A percentile compares a stretch with the other conserved stretches of the same genome.
phyloP scores from a whole-genome alignment of 1,140 invertebrate genomes.

The Scaptodrosophila lebanonensis region DNA sequence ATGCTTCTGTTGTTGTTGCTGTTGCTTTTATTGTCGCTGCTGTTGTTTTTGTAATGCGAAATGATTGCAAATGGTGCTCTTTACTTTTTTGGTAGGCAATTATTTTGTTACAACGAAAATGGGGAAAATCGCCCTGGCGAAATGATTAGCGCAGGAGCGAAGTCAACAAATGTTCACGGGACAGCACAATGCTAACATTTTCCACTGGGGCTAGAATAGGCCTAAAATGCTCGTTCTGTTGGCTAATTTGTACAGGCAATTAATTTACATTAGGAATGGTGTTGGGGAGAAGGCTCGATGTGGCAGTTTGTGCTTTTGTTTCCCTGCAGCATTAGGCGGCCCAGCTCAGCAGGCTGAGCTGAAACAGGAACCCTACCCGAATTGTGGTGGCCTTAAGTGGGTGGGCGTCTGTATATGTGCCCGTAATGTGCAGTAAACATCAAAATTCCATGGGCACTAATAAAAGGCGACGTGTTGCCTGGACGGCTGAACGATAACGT shows the following conservation, averaged over 20 bases:
- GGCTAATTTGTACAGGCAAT: constrained; percentile 71
- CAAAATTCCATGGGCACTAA: constrained; percentile 31
- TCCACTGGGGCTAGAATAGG: constrained; percentile 29
- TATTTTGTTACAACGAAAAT: constrained; percentile 23
- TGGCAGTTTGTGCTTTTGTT: constrained; percentile 63
- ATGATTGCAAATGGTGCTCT: too few relatives aligned
- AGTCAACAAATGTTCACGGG: too few relatives aligned
- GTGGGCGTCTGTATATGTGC: constrained; percentile 19
- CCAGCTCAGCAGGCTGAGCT: too few relatives aligned
- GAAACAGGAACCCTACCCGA: too few relatives aligned
- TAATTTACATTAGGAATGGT: constrained; percentile 59
- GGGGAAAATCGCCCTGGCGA: constrained; percentile 14
- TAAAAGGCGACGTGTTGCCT: constrained; percentile 2
- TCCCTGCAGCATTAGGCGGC: too few relatives aligned
- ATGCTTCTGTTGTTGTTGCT: too few relatives aligned
- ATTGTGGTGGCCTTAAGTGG: too few relatives aligned
- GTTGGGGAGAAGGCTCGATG: neutral
- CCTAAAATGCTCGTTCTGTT: constrained; percentile 45
- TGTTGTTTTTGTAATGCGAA: too few relatives aligned
- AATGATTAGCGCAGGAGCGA: too few relatives aligned
- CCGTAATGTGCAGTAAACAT: constrained; percentile 28
- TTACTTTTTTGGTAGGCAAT: constrained; percentile 14
- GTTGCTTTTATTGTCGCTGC: too few relatives aligned
- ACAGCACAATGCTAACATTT: constrained; percentile 4
- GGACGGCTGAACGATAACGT: constrained; percentile 1